Conservation (phyloP, 2,888 invertebrate species). For the Zonitis immaculata region DNA sequence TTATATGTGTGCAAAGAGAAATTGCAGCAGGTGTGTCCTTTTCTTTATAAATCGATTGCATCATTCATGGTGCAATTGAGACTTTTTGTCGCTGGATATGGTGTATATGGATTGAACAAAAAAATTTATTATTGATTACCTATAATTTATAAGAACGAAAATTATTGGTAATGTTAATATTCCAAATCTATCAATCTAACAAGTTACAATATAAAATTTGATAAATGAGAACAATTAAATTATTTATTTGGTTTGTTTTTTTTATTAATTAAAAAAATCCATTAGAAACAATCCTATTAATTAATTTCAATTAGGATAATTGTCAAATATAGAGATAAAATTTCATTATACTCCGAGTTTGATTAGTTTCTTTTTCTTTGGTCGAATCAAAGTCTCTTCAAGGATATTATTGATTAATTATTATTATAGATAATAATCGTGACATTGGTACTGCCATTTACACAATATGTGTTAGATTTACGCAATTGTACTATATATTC, state of each 20-base stretch:
- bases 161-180: constrained; percentile 1
- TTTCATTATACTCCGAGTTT: too few species aligned
- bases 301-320: too few species aligned
- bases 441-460: neutral
- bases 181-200: too few species aligned
- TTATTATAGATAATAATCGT: neutral
- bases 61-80: neutral
- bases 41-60: constrained; percentile 1
- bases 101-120: neutral
- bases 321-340: too few species aligned
- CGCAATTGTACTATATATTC: neutral
- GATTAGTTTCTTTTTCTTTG: too few species aligned
- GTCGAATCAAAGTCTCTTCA: neutral
- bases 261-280: too few species aligned
- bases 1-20: constrained; percentile 1
- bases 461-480: constrained; percentile 1
- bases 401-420: neutral
- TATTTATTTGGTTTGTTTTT: too few species aligned
- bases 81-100: neutral
- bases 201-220: too few species aligned
- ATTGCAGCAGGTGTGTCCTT: constrained; percentile 6
- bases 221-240: too few species aligned
- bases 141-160: too few species aligned
- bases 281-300: too few species aligned
- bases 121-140: too few species aligned